These are phyloP conservation scores for Phymorhynchus buccinoides DNA, from an alignment of 1,140 invertebrate genomes.

Conservation along the genomic window DNA sequence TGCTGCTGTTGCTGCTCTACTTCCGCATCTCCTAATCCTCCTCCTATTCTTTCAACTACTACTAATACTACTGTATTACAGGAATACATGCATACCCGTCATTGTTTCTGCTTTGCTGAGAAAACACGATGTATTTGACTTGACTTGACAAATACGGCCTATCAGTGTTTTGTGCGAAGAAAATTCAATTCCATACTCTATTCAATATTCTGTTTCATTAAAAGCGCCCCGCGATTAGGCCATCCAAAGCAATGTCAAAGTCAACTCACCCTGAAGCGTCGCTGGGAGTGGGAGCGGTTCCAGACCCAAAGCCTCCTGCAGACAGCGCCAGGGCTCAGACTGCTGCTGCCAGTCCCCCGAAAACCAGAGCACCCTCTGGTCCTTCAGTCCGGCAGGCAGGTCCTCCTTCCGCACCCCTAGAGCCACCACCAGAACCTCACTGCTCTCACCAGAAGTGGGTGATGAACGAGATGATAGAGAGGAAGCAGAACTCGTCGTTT, in stretches of 20 bases:
- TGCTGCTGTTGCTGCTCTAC: too few species aligned
- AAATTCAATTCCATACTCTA: too few species aligned
- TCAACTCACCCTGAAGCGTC: too few species aligned
- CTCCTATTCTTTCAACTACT: not conserved
- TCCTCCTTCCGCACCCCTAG: constrained; percentile 27
- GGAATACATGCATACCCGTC: not conserved
- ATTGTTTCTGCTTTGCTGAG: too few species aligned
- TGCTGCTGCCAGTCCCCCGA: constrained; percentile 15
- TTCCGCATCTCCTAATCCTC: not conserved
- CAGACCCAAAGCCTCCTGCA: constrained; percentile 12
- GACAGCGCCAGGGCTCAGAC: not conserved
- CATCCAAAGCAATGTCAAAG: too few species aligned
- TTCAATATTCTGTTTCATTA: too few species aligned
- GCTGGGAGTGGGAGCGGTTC: not conserved
- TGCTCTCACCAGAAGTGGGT: not conserved
- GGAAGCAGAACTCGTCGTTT: not conserved
- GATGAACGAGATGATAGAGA: not conserved
- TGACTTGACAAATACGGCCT: too few species aligned
- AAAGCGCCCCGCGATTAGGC: too few species aligned
- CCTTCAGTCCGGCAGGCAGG: constrained; percentile 9
- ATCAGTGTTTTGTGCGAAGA: too few species aligned
- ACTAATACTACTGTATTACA: not conserved
- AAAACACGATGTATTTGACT: too few species aligned
- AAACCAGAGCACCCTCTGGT: constrained; percentile 20
- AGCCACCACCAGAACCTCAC: constrained; percentile 24